These are phyloP conservation scores for Ptilonorhynchus violaceus DNA, from an alignment of 2,113 vertebrate species.

Conservation along the genomic window DNA sequence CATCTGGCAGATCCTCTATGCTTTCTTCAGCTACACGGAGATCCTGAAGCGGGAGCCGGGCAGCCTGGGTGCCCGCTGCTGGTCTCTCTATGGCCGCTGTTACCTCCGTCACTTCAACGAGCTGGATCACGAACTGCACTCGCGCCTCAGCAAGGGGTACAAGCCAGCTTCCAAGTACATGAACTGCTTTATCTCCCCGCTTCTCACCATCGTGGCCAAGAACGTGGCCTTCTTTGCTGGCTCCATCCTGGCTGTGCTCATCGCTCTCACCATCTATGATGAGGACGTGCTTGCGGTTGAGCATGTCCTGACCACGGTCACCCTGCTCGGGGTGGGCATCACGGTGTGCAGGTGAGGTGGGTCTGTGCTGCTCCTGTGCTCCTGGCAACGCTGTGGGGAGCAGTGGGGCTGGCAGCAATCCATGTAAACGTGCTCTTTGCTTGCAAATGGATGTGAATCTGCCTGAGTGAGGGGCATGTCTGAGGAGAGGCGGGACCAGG, in stretches of 20 bases:
- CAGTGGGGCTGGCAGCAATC: background rate
- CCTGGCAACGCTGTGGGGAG: background rate
- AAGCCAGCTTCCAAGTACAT: constrained; percentile 98
- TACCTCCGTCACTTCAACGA: constrained; percentile 98
- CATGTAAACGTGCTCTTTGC: background rate
- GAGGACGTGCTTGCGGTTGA: constrained; percentile 95
- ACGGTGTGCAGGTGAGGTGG: constrained; percentile 91
- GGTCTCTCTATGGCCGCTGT: constrained; percentile 96
- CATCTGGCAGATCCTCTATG: constrained; percentile 98
- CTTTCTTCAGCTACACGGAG: constrained; percentile 98
- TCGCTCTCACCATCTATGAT: constrained; percentile 95
- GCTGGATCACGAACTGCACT: constrained; percentile 94
- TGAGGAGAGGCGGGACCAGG: background rate
- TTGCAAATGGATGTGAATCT: background rate
- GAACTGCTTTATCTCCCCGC: constrained; percentile 96
- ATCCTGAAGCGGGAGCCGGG: constrained; percentile 95
- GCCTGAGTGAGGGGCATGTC: background rate
- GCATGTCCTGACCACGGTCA: constrained; percentile 93
- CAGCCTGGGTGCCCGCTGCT: constrained; percentile 93
- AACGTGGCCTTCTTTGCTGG: constrained; percentile 97
- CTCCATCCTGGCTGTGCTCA: constrained; percentile 94
- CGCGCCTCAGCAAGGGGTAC: constrained; percentile 94
- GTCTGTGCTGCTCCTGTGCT: background rate
- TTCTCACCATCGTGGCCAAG: constrained; percentile 93
- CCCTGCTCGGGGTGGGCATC: constrained; percentile 92